Evolutionary conservation across 2,888 invertebrate genomes (phyloP).

Genomic region (Tridacna gigas): DNA sequence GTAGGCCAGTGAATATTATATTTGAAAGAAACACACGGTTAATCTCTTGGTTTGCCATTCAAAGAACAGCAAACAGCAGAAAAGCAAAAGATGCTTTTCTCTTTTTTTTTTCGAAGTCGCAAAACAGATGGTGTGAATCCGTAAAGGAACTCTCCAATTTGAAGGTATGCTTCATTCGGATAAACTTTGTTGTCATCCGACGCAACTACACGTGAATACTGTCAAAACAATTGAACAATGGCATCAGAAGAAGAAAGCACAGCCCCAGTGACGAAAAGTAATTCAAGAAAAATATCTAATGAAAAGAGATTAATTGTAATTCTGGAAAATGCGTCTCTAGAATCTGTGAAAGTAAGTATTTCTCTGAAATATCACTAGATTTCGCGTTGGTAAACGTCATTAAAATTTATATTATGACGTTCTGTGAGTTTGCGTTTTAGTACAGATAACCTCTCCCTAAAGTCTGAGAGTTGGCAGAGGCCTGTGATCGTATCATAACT

Average conservation of each 20-base stretch:
- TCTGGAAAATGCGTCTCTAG: conserved; percentile 96
- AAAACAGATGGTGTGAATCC: not conserved
- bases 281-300: conserved; percentile 88
- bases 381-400: conserved; percentile 29
- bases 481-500: no score
- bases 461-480: no score
- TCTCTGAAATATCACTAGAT: conserved; percentile 16
- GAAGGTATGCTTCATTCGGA: not conserved
- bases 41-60: no score
- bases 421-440: no score
- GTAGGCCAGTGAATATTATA: not conserved
- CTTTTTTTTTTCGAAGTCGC: not conserved
- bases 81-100: no score
- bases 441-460: no score
- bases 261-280: conserved; percentile 87
- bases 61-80: no score
- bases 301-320: conserved; percentile 97
- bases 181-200: not conserved
- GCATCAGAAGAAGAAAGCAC: conserved; percentile 59
- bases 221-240: conserved; percentile 23
- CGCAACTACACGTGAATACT: conserved; percentile 40
- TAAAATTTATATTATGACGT: no score
- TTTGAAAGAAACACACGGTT: no score
- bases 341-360: conserved; percentile 94
- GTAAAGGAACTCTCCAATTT: not conserved